Percentiles rank a stretch among this genome's conserved stretches.
Conservation (phyloP, 2,113 vertebrate genomes). For the Tursiops truncatus region DNA sequence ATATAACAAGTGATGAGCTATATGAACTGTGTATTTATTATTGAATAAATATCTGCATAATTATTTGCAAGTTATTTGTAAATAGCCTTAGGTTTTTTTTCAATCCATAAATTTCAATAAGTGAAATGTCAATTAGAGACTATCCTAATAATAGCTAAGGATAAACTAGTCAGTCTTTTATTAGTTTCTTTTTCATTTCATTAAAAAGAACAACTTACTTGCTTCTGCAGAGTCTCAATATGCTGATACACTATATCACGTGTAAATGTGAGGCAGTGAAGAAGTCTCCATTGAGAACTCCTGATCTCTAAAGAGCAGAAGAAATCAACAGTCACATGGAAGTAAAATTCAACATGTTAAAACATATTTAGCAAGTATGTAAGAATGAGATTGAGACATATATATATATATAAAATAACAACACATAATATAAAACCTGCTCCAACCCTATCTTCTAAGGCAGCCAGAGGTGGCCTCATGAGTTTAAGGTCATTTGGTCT, state of each 20-base stretch:
- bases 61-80: slow-evolving; percentile 62
- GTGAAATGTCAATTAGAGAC: neutral
- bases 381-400: neutral
- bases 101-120: slow-evolving; percentile 41
- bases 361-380: neutral
- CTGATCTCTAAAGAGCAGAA: neutral
- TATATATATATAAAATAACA: neutral
- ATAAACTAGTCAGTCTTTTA: neutral
- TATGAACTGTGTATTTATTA: neutral
- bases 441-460: neutral
- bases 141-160: slow-evolving; percentile 21
- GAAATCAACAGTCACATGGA: neutral
- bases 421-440: neutral
- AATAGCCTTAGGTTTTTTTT: slow-evolving; percentile 27
- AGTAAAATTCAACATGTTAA: neutral
- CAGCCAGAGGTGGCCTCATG: neutral
- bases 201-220: neutral
- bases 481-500: neutral
- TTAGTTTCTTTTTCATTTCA: slow-evolving; percentile 31
- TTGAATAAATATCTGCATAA: slow-evolving; percentile 19
- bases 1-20: neutral
- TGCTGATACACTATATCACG: neutral
- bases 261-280: neutral
- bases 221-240: neutral
- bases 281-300: neutral